Percentiles rank a stretch among this genome's conserved stretches.
These are phyloP conservation scores for Teleogryllus oceanicus DNA, from an alignment of 2,888 invertebrate species.

Conservation along the genomic window DNA sequence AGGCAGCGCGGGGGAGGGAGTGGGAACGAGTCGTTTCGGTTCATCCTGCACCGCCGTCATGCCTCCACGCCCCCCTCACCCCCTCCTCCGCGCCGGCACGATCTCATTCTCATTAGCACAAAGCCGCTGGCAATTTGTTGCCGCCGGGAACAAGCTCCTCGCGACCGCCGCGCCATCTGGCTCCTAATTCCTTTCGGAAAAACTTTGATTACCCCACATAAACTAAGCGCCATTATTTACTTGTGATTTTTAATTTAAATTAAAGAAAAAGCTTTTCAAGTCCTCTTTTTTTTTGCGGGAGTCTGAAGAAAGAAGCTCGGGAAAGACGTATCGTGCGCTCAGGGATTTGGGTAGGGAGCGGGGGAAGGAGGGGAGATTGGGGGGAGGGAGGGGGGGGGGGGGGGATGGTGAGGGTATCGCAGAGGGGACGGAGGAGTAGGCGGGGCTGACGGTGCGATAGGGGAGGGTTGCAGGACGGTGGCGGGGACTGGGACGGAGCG, in stretches of 20 bases:
- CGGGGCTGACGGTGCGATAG: too few species aligned
- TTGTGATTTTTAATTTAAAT: constrained; percentile 18
- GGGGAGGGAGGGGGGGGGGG: too few species aligned
- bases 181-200: background rate
- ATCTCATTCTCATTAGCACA: constrained; percentile 18
- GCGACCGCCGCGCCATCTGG: background rate
- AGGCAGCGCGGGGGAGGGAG: too few species aligned
- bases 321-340: too few species aligned
- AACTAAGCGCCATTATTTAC: constrained; percentile 18
- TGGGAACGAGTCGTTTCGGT: too few species aligned
- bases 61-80: background rate
- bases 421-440: too few species aligned
- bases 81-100: background rate
- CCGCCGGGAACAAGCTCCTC: background rate
- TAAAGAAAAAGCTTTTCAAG: constrained; percentile 7
- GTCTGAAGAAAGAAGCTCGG: background rate
- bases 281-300: background rate
- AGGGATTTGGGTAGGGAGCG: too few species aligned
- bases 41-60: too few species aligned
- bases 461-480: too few species aligned
- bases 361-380: too few species aligned
- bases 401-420: too few species aligned
- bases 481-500: too few species aligned
- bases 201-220: constrained; percentile 18
- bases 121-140: constrained; percentile 18